Evolutionary conservation across 2,888 invertebrate genomes (phyloP).

Genomic region (Pteria penguin): DNA sequence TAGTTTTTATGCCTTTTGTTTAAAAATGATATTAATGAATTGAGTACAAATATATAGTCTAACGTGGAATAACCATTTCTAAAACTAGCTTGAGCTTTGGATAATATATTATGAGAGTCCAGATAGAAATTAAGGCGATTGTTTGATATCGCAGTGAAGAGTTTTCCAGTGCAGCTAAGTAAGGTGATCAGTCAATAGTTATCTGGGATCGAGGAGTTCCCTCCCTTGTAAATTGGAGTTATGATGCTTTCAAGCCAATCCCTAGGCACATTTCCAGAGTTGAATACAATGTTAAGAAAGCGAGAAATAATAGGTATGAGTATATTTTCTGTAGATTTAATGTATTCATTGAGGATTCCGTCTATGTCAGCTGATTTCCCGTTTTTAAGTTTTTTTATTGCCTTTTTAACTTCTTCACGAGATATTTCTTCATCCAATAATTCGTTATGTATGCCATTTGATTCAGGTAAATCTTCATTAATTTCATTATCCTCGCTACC

Average conservation of each 20-base stretch:
- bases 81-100: conserved; percentile 45
- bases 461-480: not conserved
- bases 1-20: conserved; percentile 21
- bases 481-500: not conserved
- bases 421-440: too few species aligned
- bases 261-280: too few species aligned
- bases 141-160: conserved; percentile 35
- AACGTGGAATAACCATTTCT: conserved; percentile 31
- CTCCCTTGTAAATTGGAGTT: conserved; percentile 44
- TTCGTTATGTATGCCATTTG: too few species aligned
- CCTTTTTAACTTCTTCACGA: too few species aligned
- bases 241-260: too few species aligned
- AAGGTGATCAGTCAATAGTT: conserved; percentile 37
- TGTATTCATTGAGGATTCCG: too few species aligned
- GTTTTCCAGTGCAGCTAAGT: too few species aligned
- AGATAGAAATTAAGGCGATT: conserved; percentile 32
- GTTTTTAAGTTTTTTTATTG: too few species aligned
- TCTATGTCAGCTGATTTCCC: too few species aligned
- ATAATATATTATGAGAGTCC: conserved; percentile 26
- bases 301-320: too few species aligned
- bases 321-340: too few species aligned
- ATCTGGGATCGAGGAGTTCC: conserved; percentile 16
- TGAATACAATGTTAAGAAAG: too few species aligned
- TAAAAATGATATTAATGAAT: conserved; percentile 20
- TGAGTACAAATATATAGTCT: conserved; percentile 36